Conservation (phyloP, 2,888 invertebrate genomes). For the Chironomus tentans region DNA sequence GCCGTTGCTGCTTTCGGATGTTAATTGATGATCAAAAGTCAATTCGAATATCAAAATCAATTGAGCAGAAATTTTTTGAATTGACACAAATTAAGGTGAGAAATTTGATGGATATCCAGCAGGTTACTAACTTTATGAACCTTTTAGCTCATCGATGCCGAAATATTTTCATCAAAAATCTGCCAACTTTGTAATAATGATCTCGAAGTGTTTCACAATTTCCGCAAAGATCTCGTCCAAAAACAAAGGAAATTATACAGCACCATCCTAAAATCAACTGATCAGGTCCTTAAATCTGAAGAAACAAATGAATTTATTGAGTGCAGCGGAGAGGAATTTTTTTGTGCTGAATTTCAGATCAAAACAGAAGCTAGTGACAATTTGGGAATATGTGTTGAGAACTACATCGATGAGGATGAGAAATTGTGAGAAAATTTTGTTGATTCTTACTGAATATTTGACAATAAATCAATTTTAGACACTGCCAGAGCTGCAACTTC, state of each 20-base stretch:
- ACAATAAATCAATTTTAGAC: too few relatives aligned
- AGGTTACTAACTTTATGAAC: background rate
- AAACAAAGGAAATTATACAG: slow-evolving; percentile 1
- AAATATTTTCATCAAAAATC: slow-evolving; percentile 1
- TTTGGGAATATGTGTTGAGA: background rate
- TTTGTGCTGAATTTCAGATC: background rate
- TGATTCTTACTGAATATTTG: too few relatives aligned
- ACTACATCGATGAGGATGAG: background rate
- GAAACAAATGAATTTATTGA: background rate
- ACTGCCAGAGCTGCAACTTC: too few relatives aligned
- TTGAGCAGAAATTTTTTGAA: background rate
- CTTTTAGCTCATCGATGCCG: background rate
- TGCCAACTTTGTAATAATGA: slow-evolving; percentile 3
- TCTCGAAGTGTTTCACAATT: slow-evolving; percentile 1
- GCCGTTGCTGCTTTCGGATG: background rate
- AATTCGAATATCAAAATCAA: background rate
- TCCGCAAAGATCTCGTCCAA: background rate
- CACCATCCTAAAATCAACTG: background rate
- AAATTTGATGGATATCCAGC: background rate
- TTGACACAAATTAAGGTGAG: slow-evolving; percentile 1
- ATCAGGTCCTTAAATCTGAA: background rate
- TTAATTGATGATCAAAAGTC: background rate
- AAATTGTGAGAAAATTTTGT: background rate
- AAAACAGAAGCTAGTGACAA: background rate
- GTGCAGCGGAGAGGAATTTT: background rate